Evolutionary conservation across 2,113 vertebrate genomes (phyloP).

Genomic region (Calypte anna): DNA sequence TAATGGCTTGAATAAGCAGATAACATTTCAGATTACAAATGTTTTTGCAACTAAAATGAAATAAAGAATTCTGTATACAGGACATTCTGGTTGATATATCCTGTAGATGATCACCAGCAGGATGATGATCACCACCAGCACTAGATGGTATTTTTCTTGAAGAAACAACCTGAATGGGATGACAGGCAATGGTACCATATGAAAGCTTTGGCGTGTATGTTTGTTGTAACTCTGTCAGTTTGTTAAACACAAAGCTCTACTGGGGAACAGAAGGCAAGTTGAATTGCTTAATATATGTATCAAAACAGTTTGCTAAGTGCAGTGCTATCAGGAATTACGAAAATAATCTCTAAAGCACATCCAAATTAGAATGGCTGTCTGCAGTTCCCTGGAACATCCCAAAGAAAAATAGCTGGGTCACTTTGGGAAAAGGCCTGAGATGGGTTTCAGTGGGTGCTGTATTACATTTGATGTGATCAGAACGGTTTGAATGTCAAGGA

Average conservation of each 20-base stretch:
- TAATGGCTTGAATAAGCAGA: background rate
- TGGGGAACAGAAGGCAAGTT: background rate
- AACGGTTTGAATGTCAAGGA: background rate
- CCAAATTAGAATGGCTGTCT: background rate
- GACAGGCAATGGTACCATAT: accelerated
- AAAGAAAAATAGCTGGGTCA: background rate
- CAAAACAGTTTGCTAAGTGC: background rate
- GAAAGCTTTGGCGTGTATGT: background rate
- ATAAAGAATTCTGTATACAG: background rate
- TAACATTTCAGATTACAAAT: background rate
- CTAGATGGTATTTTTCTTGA: background rate
- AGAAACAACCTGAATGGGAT: background rate
- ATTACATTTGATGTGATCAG: background rate
- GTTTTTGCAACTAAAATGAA: background rate
- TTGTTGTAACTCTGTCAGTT: background rate
- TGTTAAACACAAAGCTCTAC: background rate
- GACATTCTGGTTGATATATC: background rate
- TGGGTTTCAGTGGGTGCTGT: background rate
- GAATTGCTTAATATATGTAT: background rate
- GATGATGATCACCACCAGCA: background rate
- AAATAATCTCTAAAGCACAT: background rate
- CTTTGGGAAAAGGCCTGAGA: background rate
- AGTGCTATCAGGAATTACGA: background rate
- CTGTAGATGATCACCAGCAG: background rate
- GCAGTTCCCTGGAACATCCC: background rate